Percentiles rank a stretch among this genome's conserved stretches.
phyloP scores from a whole-genome alignment of 1,140 invertebrate species.

The Drosophila melanogaster region Release_6_plus_ISO1_MT NT_033777.3:25577001-25577500 shows the following conservation, averaged over 20 bases:
- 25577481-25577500: too few relatives aligned
- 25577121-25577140: conserved; percentile 28
- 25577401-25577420: conserved; percentile 62
- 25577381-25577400: conserved; percentile 36
- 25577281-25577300: conserved; percentile 14
- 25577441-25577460: conserved; percentile 32
- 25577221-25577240: conserved; percentile 5
- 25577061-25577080: conserved; percentile 55
- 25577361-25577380: conserved; percentile 61
- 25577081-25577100: conserved; percentile 44
- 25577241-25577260: not conserved
- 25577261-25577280: not conserved
- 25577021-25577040: conserved; percentile 48
- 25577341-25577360: conserved; percentile 57
- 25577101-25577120: conserved; percentile 11
- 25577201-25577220: conserved; percentile 45
- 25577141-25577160: conserved; percentile 15
- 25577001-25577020: conserved; percentile 20
- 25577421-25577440: conserved; percentile 56
- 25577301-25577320: conserved; percentile 20
- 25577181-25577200: conserved; percentile 34
- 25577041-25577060: conserved; percentile 72
- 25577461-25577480: not conserved
- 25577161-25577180: conserved; percentile 40
- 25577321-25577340: conserved; percentile 25